These are phyloP conservation scores for Urechis unicinctus DNA, from an alignment of 2,888 invertebrate genomes.

Conservation along the genomic window DNA sequence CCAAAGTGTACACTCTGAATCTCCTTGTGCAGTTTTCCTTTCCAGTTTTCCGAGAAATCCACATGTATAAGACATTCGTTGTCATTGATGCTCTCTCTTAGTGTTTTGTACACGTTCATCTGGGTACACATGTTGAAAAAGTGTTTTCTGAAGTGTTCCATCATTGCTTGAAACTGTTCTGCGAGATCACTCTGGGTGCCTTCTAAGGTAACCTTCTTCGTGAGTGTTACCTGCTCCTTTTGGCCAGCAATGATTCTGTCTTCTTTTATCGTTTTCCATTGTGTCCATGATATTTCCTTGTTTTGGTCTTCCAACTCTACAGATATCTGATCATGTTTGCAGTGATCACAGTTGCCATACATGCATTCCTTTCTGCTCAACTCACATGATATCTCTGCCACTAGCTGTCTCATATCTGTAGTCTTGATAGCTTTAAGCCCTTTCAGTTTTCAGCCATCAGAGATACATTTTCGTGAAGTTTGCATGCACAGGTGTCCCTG, in stretches of 20 bases:
- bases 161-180: not conserved
- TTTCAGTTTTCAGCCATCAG: not conserved
- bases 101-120: not conserved
- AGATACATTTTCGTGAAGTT: not conserved
- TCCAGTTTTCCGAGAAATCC: not conserved
- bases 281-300: not conserved
- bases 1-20: slow-evolving; percentile 25
- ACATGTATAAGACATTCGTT: not conserved
- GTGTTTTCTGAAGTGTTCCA: not conserved
- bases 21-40: not conserved
- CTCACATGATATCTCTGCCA: not conserved
- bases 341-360: not conserved
- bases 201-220: not conserved
- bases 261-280: not conserved
- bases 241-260: not conserved
- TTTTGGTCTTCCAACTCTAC: not conserved
- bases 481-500: not conserved
- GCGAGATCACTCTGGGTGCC: not conserved
- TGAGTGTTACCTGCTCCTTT: not conserved
- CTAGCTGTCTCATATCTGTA: too few species aligned
- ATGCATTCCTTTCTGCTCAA: not conserved
- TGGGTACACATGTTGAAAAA: not conserved
- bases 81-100: not conserved
- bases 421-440: not conserved
- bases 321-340: not conserved